Conservation (phyloP, 2,797 vertebrate species). For the Anabacerthia variegaticeps region DNA sequence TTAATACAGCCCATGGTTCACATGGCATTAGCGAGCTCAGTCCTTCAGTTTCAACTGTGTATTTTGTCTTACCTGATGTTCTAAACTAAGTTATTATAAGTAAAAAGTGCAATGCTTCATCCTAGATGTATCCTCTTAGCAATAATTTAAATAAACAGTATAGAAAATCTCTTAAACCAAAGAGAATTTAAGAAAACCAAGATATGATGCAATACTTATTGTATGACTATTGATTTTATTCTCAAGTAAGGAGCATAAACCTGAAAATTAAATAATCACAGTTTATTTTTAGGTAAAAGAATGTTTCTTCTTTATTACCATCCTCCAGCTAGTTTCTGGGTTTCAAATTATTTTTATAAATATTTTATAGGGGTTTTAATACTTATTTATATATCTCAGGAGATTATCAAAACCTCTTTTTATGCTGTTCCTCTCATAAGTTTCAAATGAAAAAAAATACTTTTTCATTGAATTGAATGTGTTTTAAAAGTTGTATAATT, state of each 20-base stretch:
- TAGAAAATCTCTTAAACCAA: not conserved
- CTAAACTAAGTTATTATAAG: not conserved
- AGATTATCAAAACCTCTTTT: not conserved
- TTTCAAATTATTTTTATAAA: not conserved
- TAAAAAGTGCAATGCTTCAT: not conserved
- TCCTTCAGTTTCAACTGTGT: not conserved
- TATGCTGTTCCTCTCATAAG: not conserved
- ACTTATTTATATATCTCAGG: not conserved
- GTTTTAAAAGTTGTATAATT: not conserved
- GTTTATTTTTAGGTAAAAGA: not conserved
- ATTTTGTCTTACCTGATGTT: not conserved
- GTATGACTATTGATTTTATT: not conserved
- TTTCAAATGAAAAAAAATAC: not conserved
- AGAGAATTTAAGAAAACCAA: not conserved
- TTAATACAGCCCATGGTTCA: not conserved
- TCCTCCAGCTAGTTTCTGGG: not conserved
- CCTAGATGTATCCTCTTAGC: not conserved
- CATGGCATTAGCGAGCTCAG: not conserved
- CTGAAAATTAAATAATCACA: not conserved
- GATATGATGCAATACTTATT: not conserved
- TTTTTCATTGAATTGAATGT: not conserved
- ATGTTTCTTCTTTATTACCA: not conserved
- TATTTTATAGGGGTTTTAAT: not conserved
- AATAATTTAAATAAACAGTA: not conserved
- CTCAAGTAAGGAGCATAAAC: not conserved